A percentile compares a stretch with the other conserved stretches of the same genome.
phyloP scores from a whole-genome alignment of 1,140 invertebrate genomes.

The Cephus cinctus region DNA sequence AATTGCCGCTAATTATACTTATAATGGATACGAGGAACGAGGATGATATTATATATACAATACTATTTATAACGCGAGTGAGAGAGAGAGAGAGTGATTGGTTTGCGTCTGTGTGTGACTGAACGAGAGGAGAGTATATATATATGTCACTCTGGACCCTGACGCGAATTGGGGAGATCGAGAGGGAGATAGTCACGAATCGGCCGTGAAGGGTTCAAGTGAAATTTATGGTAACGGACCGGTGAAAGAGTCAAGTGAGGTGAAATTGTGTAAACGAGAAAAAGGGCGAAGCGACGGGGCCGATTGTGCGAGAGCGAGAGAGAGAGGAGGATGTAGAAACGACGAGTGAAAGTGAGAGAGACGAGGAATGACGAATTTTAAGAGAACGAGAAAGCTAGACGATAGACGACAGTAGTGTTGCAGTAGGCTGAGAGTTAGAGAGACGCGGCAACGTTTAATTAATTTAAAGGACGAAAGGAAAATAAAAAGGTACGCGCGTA shows the following conservation, averaged over 20 bases:
- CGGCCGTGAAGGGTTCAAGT: too few species aligned
- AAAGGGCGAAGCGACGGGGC: too few species aligned
- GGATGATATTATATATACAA: constrained; percentile 46
- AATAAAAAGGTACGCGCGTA: constrained; percentile 2
- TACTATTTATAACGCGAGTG: constrained; percentile 45
- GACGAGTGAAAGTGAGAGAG: constrained; percentile 12
- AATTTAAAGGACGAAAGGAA: constrained; percentile 31
- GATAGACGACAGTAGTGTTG: constrained; percentile 33
- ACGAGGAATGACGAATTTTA: constrained; percentile 10
- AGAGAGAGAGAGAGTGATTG: constrained; percentile 22
- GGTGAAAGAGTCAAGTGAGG: too few species aligned
- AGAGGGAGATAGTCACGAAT: too few species aligned
- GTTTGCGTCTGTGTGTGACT: too few species aligned
- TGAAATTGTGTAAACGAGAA: too few species aligned
- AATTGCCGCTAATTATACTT: constrained; percentile 50
- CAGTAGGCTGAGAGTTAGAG: constrained; percentile 49
- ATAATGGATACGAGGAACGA: constrained; percentile 33
- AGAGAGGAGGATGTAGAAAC: constrained; percentile 18
- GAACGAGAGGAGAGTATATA: too few species aligned
- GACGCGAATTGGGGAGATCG: too few species aligned
- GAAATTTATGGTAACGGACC: too few species aligned
- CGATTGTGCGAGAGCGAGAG: too few species aligned
- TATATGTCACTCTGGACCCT: too few species aligned
- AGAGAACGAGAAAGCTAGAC: neutral
- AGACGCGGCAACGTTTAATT: constrained; percentile 47